Evolutionary conservation across 2,888 invertebrate genomes (phyloP).

Genomic region (Drosophila emarginata): DNA sequence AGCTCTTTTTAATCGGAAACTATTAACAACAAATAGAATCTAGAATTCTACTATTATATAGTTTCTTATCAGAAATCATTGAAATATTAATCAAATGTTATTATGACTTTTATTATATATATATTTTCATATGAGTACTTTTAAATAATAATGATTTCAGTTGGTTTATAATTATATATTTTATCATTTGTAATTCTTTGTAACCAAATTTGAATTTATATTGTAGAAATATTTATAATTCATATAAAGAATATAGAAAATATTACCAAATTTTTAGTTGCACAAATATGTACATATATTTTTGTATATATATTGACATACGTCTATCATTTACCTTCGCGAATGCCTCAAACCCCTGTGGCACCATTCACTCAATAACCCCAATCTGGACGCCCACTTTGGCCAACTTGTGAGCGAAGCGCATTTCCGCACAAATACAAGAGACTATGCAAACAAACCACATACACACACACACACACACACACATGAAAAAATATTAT

Average conservation of each 20-base stretch:
- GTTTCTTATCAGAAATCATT: too few relatives aligned
- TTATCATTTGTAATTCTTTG: too few relatives aligned
- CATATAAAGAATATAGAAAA: background rate
- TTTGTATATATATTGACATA: background rate
- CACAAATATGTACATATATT: background rate
- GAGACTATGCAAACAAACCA: background rate
- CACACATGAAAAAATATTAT: background rate
- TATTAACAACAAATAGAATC: too few relatives aligned
- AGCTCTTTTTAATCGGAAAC: too few relatives aligned
- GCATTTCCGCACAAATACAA: constrained; percentile 58
- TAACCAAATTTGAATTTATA: too few relatives aligned
- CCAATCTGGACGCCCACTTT: constrained; percentile 29
- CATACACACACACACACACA: background rate
- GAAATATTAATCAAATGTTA: too few relatives aligned
- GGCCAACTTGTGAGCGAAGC: constrained; percentile 41
- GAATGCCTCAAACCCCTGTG: background rate
- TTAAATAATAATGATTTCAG: too few relatives aligned
- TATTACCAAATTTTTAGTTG: background rate
- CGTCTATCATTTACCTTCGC: background rate
- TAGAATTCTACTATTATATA: too few relatives aligned
- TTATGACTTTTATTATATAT: too few relatives aligned
- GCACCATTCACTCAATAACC: constrained; percentile 10
- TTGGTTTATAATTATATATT: too few relatives aligned
- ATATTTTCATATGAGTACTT: too few relatives aligned
- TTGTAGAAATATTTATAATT: background rate